Evolutionary conservation across 2,797 vertebrate genomes (phyloP), one percentile per base, ranked within the genome.

Genomic region (Rhyacichthys aspro): DNA sequence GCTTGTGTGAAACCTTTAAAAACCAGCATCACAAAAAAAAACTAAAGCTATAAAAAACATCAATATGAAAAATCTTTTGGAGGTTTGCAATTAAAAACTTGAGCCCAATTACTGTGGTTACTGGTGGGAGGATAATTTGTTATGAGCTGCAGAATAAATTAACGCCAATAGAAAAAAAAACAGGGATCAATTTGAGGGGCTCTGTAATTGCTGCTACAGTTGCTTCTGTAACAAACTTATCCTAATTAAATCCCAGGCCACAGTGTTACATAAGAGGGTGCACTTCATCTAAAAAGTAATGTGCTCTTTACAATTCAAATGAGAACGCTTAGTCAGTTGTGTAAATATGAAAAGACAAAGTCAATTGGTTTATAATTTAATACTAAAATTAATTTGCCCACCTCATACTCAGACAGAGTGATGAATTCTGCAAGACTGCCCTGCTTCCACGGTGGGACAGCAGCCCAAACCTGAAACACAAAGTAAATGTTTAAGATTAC

Each of bases 381-480:
- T 28, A 28, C 23, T 28, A 28, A 28, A 5, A 28, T 28, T 5
- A 28, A 28, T 28, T 28, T 3, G 41, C 73, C 77, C 91, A 97
- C 96, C 94, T 97, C 96, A 0, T 95, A 96, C 75, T 92, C 96
- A 62, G 91, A 94, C 48, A 94, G 92, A 57, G 94, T 92, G 55
- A 98, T 93, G 53, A 93, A 97, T 73, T 96, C 95, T 52, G 96
- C 94, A 55, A 98, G 86, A 54, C 95, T 96, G 63, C 96, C 96
- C 90, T 95, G 96, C 81, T 96, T 97, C 96, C 96, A 98, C 0
- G 96, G 96, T 46, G 96, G 93, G 76, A 97, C 79, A 48, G 96
- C 93, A 66, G 94, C 95, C 95, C 95, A 98, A 53, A 98, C 96
- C 95, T 97, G 87, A 68, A 90, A 89, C 49, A 79, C 17, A 70